Base-by-base conservation (phyloP, 2,888 invertebrate genomes). In the Priocnemis perturbator region DNA sequence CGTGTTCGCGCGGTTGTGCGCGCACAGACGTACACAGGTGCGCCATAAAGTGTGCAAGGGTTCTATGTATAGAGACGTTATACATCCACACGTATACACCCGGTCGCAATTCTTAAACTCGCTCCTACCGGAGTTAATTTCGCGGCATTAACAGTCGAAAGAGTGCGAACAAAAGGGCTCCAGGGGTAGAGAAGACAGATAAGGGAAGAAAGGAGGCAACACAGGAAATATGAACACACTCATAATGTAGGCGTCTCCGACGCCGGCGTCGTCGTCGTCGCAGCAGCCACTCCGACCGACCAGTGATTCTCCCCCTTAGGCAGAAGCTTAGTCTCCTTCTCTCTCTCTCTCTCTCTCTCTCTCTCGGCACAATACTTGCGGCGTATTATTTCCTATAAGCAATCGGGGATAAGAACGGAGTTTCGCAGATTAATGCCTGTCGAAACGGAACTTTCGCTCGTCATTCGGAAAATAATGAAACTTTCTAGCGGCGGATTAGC, bases 161-260 rank as follows among this genome's bases (percentile, higher is more conserved):
- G 87, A 88, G 87, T 88, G 87, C 88, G 87, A 88, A 88, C 88
- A 88, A 88, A 87, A 86, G 86, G 85, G 82, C 85, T 83, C 82
- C 72, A 73, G 83, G 84, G 85, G 76, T 78, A 74, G 78, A 79
- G 83, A 79, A 81, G 81, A 77, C 77, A 85, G 85, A 85, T 85
- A 85, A 86, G 85, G 82, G 83, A 85, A 83, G 78, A 81, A 82
- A 81, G 80, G 75, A 76, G 82, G 80, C 77, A 81, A 82, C 82
- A 81, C 80, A 80, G 83, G 82, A 85, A 86, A 86, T 86, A 86
- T 86, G 85, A 86, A 85, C 85, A 85, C 84, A 82, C 85, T 85
- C 84, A 80, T 81, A 85, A 83, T 83, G 81, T 81, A 83, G 83
- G 74, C 76, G 78, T 71, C 82, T 76, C 75, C 74, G 57, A 67